Conservation (phyloP, 2,888 invertebrate genomes). For the Bedellia somnulentella region DNA sequence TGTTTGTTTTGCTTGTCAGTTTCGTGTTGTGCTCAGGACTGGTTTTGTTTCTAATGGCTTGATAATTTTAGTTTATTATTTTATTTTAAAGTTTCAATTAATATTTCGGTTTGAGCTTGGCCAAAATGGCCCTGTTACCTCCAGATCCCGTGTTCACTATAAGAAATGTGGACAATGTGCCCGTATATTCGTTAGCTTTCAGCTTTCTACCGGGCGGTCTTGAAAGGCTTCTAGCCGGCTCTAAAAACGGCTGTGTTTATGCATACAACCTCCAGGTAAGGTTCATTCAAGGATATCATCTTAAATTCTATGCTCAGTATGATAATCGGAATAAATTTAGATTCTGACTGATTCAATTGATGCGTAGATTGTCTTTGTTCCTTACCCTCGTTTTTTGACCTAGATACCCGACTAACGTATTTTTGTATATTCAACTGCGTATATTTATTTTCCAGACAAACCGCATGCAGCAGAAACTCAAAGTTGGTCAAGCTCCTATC, state of each 20-base stretch:
- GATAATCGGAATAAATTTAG: slow-evolving; percentile 4
- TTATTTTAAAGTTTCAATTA: slow-evolving; percentile 44
- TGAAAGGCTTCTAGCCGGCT: slow-evolving; percentile 71
- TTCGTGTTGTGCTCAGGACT: slow-evolving; percentile 61
- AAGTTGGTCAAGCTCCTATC: slow-evolving; percentile 66
- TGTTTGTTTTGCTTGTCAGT: slow-evolving; percentile 46
- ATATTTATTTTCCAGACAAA: slow-evolving; percentile 70
- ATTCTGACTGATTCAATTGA: not conserved
- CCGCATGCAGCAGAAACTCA: slow-evolving; percentile 67
- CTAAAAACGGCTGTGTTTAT: slow-evolving; percentile 72
- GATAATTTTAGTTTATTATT: slow-evolving; percentile 46
- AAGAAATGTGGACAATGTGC: slow-evolving; percentile 69
- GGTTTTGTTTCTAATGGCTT: slow-evolving; percentile 56
- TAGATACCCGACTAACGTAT: too few species aligned
- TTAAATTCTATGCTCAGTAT: slow-evolving; percentile 14
- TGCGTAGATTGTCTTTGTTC: slow-evolving; percentile 27
- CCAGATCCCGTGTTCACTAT: slow-evolving; percentile 78
- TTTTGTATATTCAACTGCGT: too few species aligned
- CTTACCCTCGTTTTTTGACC: slow-evolving; percentile 44
- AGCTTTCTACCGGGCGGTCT: slow-evolving; percentile 61
- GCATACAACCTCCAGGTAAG: slow-evolving; percentile 80
- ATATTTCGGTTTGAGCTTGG: too few species aligned
- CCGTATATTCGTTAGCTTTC: slow-evolving; percentile 73
- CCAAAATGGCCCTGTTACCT: slow-evolving; percentile 71
- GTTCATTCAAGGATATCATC: slow-evolving; percentile 11